Evolutionary conservation across 1,140 invertebrate species (phyloP), one percentile per base, ranked within the genome.

Genomic region (Heterodera carotae): DNA sequence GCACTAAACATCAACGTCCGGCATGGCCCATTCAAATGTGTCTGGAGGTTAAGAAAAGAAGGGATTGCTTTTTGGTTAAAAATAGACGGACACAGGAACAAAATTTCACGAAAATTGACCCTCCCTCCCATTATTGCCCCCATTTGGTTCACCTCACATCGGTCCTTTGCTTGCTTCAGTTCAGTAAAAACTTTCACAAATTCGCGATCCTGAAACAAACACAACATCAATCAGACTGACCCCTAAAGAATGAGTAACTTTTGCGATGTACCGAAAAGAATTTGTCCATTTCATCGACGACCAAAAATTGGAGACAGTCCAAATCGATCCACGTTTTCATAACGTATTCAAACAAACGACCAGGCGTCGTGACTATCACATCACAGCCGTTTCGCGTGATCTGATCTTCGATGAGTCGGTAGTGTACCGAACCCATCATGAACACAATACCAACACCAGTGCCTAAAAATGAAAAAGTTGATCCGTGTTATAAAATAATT

Each of bases 1-100:
- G 72, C 72, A 33, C 72, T 74, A 56, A 74, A 74, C 72, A 74
- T 64, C 12, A 74, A 74, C 25, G 72, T 74, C 2, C 72, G 72
- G 48, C 48, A 56, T 56, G 48, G 48, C 39, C 0, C n/a, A n/a
- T n/a, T n/a, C n/a, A 59, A 33, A 59, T 29, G 34, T 29, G 10
- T 56, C 48, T 10, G 59, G 33, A 73, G 48, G 48, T 25, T 60
- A n/a, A 27, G 31, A 36, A 62, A 53, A 15, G 53, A 34, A 33
- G 3, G 60, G n/a, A n/a, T n/a, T n/a, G n/a, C n/a, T n/a, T n/a
- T n/a, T n/a, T n/a, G n/a, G n/a, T n/a, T n/a, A n/a, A n/a, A n/a
- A n/a, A n/a, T n/a, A n/a, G n/a, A n/a, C n/a, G n/a, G n/a, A n/a
- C n/a, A n/a, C n/a, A n/a, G n/a, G n/a, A n/a, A n/a, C n/a, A n/a